Percentiles rank a stretch among this genome's conserved stretches.
These are phyloP conservation scores for Melieria omissa DNA, from an alignment of 2,888 invertebrate genomes.

Conservation along the genomic window DNA sequence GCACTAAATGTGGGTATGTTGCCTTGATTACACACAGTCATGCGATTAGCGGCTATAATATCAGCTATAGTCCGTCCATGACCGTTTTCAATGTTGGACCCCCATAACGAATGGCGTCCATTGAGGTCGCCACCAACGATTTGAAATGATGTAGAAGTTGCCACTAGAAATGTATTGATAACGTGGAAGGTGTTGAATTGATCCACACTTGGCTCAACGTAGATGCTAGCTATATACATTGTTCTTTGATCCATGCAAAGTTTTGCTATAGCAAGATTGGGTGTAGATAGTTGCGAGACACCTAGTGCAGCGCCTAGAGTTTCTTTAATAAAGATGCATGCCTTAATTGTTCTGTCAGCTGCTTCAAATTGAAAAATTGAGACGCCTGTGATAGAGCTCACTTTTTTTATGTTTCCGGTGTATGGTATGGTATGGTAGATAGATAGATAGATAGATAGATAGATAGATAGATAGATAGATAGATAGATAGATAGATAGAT, in stretches of 20 bases:
- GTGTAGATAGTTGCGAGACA: not conserved
- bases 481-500: too few relatives aligned
- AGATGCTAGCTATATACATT: not conserved
- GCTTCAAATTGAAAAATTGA: slow-evolving; percentile 3
- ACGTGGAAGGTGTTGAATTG: too few relatives aligned
- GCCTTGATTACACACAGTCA: not conserved
- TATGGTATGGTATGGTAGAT: too few relatives aligned
- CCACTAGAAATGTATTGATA: too few relatives aligned
- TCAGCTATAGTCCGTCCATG: slow-evolving; percentile 4
- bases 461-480: too few relatives aligned
- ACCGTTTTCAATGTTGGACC: not conserved
- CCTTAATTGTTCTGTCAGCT: not conserved
- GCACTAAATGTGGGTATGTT: not conserved
- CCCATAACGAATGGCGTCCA: not conserved
- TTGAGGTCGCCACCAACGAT: not conserved
- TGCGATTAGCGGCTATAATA: not conserved
- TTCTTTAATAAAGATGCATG: slow-evolving; percentile 2
- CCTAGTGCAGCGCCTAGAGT: slow-evolving; percentile 6
- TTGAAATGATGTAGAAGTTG: too few relatives aligned
- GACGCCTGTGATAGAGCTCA: too few relatives aligned
- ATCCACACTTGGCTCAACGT: not conserved
- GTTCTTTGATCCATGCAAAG: not conserved
- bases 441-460: too few relatives aligned
- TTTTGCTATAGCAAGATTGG: not conserved
- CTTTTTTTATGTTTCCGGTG: not conserved